These are phyloP conservation scores for Oscheius sp. DNA, from an alignment of 2,888 invertebrate species.

Conservation along the genomic window DNA sequence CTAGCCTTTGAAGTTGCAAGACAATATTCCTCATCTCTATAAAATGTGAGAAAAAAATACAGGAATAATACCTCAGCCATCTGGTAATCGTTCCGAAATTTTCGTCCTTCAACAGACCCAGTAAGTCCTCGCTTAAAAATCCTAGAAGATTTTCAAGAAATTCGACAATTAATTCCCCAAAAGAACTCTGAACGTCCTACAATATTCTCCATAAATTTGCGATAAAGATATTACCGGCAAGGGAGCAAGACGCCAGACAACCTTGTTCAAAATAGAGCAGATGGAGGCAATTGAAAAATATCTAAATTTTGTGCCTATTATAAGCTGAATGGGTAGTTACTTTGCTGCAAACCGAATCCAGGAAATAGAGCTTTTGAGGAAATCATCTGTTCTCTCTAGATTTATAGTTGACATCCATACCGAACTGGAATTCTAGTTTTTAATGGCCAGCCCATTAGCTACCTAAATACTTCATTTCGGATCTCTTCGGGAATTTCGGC, in stretches of 20 bases:
- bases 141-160: slow-evolving; percentile 4
- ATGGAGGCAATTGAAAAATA: not conserved
- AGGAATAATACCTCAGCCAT: slow-evolving; percentile 12
- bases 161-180: not conserved
- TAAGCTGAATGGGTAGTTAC: not conserved
- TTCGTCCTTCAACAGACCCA: slow-evolving; percentile 5
- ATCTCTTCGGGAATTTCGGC: slow-evolving; percentile 1
- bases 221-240: not conserved
- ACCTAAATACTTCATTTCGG: slow-evolving; percentile 5
- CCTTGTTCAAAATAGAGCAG: not conserved
- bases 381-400: slow-evolving; percentile 7
- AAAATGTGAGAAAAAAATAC: not conserved
- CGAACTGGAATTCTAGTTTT: slow-evolving; percentile 43
- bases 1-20: not conserved
- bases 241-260: slow-evolving; percentile 10
- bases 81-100: slow-evolving; percentile 1
- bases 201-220: not conserved
- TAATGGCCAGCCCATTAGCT: not conserved
- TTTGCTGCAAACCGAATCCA: slow-evolving; percentile 18
- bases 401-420: slow-evolving; percentile 44
- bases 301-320: not conserved
- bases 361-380: slow-evolving; percentile 2
- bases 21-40: slow-evolving; percentile 31
- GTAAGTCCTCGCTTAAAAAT: not conserved
- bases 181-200: slow-evolving; percentile 24